Conservation (phyloP, 2,797 vertebrate genomes). For the Halcyon chelicuti region DNA sequence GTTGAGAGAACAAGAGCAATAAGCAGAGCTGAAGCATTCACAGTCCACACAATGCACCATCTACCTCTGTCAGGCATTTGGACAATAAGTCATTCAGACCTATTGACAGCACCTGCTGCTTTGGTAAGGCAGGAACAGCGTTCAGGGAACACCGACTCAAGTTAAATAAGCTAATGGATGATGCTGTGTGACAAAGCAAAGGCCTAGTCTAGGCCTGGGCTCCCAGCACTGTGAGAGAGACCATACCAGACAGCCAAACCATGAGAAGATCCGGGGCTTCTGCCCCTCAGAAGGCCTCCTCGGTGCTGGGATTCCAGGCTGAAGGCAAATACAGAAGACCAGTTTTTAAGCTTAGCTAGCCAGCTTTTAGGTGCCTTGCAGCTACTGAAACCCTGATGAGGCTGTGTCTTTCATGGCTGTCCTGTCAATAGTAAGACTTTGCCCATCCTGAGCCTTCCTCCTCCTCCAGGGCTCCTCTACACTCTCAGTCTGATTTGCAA, state of each 20-base stretch:
- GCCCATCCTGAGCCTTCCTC: neutral
- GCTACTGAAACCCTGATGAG: neutral
- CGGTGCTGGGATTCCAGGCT: neutral
- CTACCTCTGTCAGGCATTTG: neutral
- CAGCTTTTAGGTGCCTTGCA: neutral
- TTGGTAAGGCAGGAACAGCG: neutral
- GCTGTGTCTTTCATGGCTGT: accelerated
- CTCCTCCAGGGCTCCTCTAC: neutral
- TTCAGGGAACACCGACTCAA: neutral
- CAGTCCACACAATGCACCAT: neutral
- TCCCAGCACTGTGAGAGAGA: neutral
- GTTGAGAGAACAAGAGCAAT: neutral
- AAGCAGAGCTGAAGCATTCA: neutral
- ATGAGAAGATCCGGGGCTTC: neutral
- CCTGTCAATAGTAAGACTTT: neutral
- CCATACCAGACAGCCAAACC: neutral
- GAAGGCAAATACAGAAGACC: neutral
- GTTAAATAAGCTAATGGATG: neutral
- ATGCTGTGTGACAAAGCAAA: neutral
- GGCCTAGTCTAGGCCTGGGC: neutral
- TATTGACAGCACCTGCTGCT: neutral
- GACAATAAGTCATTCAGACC: neutral
- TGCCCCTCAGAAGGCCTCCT: neutral
- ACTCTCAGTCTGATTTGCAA: neutral
- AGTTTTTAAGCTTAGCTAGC: neutral